Evolutionary conservation across 2,797 vertebrate genomes (phyloP), one percentile per base, ranked within the genome.

Genomic region (Fundulus diaphanus): DNA sequence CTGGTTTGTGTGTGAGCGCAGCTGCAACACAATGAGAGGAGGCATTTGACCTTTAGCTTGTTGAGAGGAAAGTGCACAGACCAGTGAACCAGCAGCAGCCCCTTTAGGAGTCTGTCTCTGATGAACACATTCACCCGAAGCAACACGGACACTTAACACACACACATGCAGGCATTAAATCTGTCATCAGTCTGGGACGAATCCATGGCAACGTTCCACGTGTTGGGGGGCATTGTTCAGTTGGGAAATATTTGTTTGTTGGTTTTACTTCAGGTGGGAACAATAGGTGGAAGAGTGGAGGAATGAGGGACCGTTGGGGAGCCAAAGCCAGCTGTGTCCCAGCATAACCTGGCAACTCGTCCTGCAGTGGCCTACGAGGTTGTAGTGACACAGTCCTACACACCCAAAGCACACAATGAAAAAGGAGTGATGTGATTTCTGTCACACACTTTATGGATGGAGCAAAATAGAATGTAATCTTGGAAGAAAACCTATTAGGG

Each of bases 11-110:
- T 49, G 22, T 44, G 35, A 72, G 73, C 5, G 33, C 89, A 87
- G 82, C 78, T 87, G 87, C 83, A 82, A 75, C 76, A 83, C 86
- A 85, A 82, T 82, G 82, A 44, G 63, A 87, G 74, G 85, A 86
- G 85, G 83, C 77, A 7, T 90, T 90, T 89, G 87, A 90, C 85
- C 86, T 86, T 84, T 42, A 22, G 79, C 68, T 72, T 52, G n/a
- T 75, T 81, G 74, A 72, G 35, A 9, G 74, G 73, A 88, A 88
- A 85, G 83, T 84, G 78, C 68, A 73, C 66, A 59, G 63, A 77
- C 73, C 73, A 80, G 74, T 75, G 74, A 81, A n/a, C n/a, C n/a
- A 74, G 76, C 71, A 65, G 74, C 74, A 82, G 56, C 52, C 24
- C 44, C 54, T 71, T 31, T n/a, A 72, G 77, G 73, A 85, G 83